Base-by-base conservation (phyloP, 2,888 invertebrate species). In the Megamerina dolium region DNA sequence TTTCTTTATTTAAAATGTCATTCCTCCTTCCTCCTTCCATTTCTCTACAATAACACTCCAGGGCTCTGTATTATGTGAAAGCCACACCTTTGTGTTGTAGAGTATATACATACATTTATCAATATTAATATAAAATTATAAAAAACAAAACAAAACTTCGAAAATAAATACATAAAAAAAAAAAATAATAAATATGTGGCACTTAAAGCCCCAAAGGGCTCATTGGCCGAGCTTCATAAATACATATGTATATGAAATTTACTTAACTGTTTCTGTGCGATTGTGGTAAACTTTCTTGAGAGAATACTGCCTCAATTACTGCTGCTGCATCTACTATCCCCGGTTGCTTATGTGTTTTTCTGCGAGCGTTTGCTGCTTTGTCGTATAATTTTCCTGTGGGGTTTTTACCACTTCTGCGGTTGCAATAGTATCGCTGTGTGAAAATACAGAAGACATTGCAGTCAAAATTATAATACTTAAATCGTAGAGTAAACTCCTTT, bases 11-110 rank as follows among this genome's bases (percentile, higher is more conserved):
- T 14, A 30, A 21, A 32, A 43, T 35, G 6, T 39, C 41, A 35
- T 18, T 27, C 3, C 30, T 34, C 40, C 46, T 36, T n/a, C 43
- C 14, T 14, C 14, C 26, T 43, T 31, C 46, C 43, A 46, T 4
- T 19, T 43, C 21, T 40, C 10, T 5, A 39, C 9, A 21, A 46
- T 29, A 4, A 38, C 43, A 20, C 30, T 27, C 43, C 39, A 39
- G 6, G 46, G 46, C 6, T 42, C 39, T 3, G 21, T 13, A 14
- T 46, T 43, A 19, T 36, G 14, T 4, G 35, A 23, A 4, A 46
- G 42, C 46, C 46, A 46, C 9, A 14, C 8, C 34, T 45, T 45
- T 18, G 5, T 35, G 2, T 5, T 16, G 4, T 14, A 35, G 12
- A 6, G n/a, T n/a, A n/a, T n/a, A n/a, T n/a, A n/a, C n/a, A n/a